Percentiles rank a stretch among this genome's conserved stretches.
Evolutionary conservation across 2,888 invertebrate species (phyloP).

Genomic region (Tromatobia lineatoria): DNA sequence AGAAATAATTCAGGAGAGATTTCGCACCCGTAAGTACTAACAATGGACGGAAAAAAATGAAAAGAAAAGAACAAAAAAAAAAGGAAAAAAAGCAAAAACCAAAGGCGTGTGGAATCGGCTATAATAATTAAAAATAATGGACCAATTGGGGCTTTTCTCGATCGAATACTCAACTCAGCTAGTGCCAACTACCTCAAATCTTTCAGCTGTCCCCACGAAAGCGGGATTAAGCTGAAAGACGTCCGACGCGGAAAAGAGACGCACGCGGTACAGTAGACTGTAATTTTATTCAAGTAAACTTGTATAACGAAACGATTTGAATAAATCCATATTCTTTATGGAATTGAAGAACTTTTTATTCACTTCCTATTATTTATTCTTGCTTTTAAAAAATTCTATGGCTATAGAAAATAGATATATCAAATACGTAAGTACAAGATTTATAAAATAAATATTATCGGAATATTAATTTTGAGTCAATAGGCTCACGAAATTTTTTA

Average conservation of each 20-base stretch:
- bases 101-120: constrained; percentile 20
- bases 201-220: constrained; percentile 53
- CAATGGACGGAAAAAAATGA: constrained; percentile 46
- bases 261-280: constrained; percentile 53
- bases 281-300: constrained; percentile 62
- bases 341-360: background rate
- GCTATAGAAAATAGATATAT: constrained; percentile 10
- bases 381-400: background rate
- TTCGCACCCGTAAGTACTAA: constrained; percentile 55
- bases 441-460: constrained; percentile 23
- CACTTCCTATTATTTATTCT: background rate
- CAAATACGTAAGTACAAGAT: constrained; percentile 27
- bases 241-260: constrained; percentile 5
- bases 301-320: constrained; percentile 54
- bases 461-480: background rate
- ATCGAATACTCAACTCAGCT: constrained; percentile 65
- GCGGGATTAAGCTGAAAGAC: constrained; percentile 38
- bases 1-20: constrained; percentile 60
- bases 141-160: constrained; percentile 65
- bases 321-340: constrained; percentile 44
- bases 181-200: constrained; percentile 69
- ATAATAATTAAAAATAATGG: constrained; percentile 47
- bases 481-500: background rate
- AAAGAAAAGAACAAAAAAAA: constrained; percentile 27
- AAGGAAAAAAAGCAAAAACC: background rate